Conservation (phyloP, 2,888 invertebrate genomes). For the Megalurothrips usitatus region DNA sequence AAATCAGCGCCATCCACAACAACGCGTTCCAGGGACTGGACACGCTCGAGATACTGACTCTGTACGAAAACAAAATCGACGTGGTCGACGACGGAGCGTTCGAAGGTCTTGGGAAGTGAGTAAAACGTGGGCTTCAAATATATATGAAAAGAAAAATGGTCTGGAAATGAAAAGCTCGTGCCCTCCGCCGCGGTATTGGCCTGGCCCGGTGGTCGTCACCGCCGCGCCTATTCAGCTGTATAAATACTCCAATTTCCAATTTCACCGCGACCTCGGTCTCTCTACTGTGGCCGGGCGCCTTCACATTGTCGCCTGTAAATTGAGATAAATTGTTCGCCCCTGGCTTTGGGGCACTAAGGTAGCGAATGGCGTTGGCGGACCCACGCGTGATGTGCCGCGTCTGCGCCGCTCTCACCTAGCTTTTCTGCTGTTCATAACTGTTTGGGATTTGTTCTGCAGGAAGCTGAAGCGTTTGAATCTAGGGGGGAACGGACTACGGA, state of each 20-base stretch:
- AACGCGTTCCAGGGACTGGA: slow-evolving; percentile 82
- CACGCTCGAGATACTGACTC: slow-evolving; percentile 77
- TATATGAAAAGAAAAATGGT: too few species aligned
- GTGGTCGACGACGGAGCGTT: slow-evolving; percentile 78
- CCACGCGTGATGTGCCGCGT: neutral
- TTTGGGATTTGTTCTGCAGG: slow-evolving; percentile 47
- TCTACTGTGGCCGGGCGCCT: neutral
- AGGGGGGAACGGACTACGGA: slow-evolving; percentile 73
- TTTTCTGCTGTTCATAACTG: neutral
- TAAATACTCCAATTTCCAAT: too few species aligned
- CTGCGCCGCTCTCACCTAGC: neutral
- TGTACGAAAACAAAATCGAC: slow-evolving; percentile 81
- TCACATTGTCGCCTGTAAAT: neutral
- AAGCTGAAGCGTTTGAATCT: slow-evolving; percentile 79
- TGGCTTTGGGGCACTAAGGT: neutral
- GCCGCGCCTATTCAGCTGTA: too few species aligned
- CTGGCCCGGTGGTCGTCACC: too few species aligned
- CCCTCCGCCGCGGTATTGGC: too few species aligned
- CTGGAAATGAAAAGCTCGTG: too few species aligned
- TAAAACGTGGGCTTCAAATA: slow-evolving; percentile 36
- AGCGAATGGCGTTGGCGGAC: neutral
- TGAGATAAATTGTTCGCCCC: neutral
- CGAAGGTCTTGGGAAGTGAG: slow-evolving; percentile 80
- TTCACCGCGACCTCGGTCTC: neutral
- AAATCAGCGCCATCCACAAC: slow-evolving; percentile 70